Evolutionary conservation across 2,888 invertebrate genomes (phyloP), one percentile per base, ranked within the genome.

Genomic region (Lithophane semibrunnea): DNA sequence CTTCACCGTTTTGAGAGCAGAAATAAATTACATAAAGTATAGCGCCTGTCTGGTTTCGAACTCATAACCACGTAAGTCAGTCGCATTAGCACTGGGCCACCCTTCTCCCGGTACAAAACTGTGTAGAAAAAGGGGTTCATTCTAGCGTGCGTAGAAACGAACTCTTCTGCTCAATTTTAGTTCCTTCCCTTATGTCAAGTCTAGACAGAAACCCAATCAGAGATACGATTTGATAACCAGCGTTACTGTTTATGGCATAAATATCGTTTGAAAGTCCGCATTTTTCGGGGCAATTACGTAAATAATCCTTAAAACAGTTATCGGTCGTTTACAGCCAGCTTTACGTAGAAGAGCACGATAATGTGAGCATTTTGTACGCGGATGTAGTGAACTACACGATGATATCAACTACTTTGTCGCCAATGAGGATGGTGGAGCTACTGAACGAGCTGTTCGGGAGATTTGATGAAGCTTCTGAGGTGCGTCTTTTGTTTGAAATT

Each of bases 341-440:
- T 0, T 99, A 99, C 91, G 98, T 99, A 0, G 98, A 99, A 93
- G 98, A 98, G 58, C 99, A 99, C 91, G 97, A 98, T 24, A 98
- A 99, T 91, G 99, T 99, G 2, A 98, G 98, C 87, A 98, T 99
- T 84, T 95, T 99, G 54, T 99, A 99, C 91, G 99, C 99, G 0
- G 99, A 99, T 93, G 99, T 99, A 66, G 99, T 99, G 0, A 99
- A 99, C 94, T 99, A 99, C 91, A 99, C 99, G 0, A 98, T 98
- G 88, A 97, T 99, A 94, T 99, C 99, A 0, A 98, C 98, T 0
- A 98, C 98, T 1, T 94, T 99, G 73, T 98, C 98, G 0, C 98
- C 99, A 0, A 97, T 98, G 91, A 98, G 98, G 83, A 97, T 99
- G 87, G 98, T 99, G 4, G 98, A 98, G 91, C 98, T 99, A 1